phyloP scores from a whole-genome alignment of 2,113 vertebrate species.

The Campylomormyrus tamandua region DNA sequence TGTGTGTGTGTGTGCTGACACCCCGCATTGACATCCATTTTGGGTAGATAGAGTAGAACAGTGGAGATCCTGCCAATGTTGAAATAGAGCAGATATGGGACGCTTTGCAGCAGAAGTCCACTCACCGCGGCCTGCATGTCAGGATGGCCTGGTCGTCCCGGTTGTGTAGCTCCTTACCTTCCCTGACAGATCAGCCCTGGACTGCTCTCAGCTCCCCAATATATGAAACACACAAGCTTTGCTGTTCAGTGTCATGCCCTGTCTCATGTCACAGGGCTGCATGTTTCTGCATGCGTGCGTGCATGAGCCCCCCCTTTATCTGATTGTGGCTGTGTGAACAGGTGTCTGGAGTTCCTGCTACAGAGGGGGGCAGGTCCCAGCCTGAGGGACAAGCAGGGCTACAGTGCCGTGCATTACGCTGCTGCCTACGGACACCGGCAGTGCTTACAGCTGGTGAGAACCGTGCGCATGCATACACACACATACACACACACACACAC shows the following conservation, averaged over 20 bases:
- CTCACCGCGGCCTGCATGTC: neutral
- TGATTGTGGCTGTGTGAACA: slow-evolving; percentile 41
- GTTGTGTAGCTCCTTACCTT: neutral
- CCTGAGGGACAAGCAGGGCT: slow-evolving; percentile 86
- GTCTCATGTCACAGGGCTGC: neutral
- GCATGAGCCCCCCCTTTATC: neutral
- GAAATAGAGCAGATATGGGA: neutral
- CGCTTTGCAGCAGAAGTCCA: neutral
- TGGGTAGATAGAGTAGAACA: neutral
- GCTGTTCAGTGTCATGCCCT: neutral
- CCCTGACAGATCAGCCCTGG: neutral
- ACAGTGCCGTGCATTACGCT: slow-evolving; percentile 87
- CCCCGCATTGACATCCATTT: neutral
- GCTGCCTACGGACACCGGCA: slow-evolving; percentile 91
- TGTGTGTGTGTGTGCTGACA: neutral
- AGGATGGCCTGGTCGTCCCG: neutral
- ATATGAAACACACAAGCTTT: neutral
- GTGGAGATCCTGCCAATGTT: neutral
- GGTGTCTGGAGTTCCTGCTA: slow-evolving; percentile 89
- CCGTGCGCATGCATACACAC: neutral
- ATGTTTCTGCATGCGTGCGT: neutral
- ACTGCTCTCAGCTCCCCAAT: neutral
- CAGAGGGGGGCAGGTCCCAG: slow-evolving; percentile 79
- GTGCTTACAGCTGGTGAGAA: slow-evolving; percentile 83
- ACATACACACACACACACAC: neutral